Evolutionary conservation across 1,140 invertebrate genomes (phyloP), one percentile per base, ranked within the genome.

Genomic region (Bombus superbus): DNA sequence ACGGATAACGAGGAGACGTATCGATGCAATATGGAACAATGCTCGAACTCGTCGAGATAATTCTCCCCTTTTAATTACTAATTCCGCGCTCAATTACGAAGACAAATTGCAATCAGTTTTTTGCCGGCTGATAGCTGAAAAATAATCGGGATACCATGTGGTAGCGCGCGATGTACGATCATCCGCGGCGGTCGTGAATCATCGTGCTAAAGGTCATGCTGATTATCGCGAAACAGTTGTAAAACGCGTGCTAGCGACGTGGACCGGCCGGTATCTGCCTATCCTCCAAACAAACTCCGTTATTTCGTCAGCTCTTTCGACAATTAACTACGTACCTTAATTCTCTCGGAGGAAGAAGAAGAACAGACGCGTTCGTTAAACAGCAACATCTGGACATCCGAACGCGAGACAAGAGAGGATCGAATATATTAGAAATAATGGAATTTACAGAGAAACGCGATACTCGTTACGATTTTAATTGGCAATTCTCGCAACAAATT

Each of bases 31-130:
- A 1, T 8, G n/a, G 13, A 25, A 79, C 64, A 79, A 79, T 69
- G 64, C 64, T 68, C 68, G 28, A 28, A n/a, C 4, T 38, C 25
- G 13, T 35, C 2, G 68, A 72, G 68, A 81, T 71, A 73, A 81
- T 73, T 73, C 32, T 62, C 80, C 80, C n/a, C 47, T 57, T 73
- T 73, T 81, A 81, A 81, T 73, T 73, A 59, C 44, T 42, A 62
- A 81, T 73, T 44, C 68, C 80, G 18, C 80, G 80, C 28, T 62
- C 80, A 81, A 81, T 81, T 81, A 81, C 81, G 73, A 68, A 76
- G 81, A 83, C 72, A 83, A 76, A 76, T 84, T 75, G 82, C 75
- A 35, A 44, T 75, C 64, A 28, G 47, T 44, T 72, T 78, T 78
- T 84, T 71, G 66, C 47, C 71, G 32, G 47, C 18, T 40, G 81